Conservation (phyloP, 2,797 vertebrate genomes). For the Emys orbicularis region DNA sequence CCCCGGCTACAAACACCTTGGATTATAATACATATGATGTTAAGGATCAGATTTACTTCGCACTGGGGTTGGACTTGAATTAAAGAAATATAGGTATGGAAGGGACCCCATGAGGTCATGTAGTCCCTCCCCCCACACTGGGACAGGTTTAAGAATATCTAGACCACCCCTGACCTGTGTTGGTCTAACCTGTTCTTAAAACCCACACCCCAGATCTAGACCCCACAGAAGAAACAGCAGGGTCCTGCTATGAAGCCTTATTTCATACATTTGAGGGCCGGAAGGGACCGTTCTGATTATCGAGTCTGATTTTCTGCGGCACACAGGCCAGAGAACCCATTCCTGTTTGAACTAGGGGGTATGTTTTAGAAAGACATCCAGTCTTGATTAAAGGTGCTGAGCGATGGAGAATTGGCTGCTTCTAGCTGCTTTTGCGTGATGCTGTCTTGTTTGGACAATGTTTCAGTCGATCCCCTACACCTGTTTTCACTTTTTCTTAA, state of each 20-base stretch:
- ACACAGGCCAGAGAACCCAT: neutral
- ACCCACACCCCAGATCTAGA: neutral
- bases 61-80: neutral
- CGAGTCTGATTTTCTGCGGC: neutral
- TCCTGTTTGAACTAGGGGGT: neutral
- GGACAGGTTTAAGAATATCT: neutral
- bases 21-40: too few relatives aligned
- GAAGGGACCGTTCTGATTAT: neutral
- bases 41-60: too few relatives aligned
- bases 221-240: neutral
- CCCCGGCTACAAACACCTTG: too few relatives aligned
- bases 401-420: neutral
- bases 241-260: neutral
- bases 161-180: neutral
- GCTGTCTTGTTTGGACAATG: neutral
- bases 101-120: neutral
- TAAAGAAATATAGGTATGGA: neutral
- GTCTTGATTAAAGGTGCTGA: neutral
- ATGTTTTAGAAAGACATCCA: neutral
- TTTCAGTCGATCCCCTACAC: neutral
- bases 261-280: neutral
- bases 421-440: neutral
- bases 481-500: neutral
- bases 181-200: neutral
- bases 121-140: neutral